Percentiles rank a stretch among this genome's conserved stretches.
These are phyloP conservation scores for Petroica traversi DNA, from an alignment of 2,113 vertebrate species.

Conservation along the genomic window DNA sequence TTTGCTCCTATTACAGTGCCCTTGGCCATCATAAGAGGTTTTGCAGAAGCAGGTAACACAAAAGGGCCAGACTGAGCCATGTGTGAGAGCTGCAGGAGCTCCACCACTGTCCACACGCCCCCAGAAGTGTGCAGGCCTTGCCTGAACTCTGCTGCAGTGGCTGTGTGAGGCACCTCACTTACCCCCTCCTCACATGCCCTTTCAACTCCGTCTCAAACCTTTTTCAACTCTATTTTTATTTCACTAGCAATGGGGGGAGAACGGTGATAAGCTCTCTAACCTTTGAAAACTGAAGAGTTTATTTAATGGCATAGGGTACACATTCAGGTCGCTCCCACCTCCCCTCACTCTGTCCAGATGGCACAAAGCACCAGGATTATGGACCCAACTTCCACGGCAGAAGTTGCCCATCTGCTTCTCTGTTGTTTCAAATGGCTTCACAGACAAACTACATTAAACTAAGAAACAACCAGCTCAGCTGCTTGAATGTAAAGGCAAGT, in stretches of 20 bases:
- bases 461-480: neutral
- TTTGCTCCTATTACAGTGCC: neutral
- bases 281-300: neutral
- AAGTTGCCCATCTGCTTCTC: neutral
- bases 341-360: neutral
- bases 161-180: neutral
- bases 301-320: neutral
- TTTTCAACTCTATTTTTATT: neutral
- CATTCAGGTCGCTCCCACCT: neutral
- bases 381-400: neutral
- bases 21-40: neutral
- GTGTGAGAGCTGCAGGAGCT: neutral
- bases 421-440: neutral
- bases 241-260: fast-evolving
- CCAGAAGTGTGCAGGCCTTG: fast-evolving
- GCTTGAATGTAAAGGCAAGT: neutral
- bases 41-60: neutral
- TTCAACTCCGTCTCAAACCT: neutral
- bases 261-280: neutral
- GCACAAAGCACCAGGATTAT: neutral
- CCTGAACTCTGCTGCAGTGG: neutral
- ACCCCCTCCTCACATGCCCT: neutral
- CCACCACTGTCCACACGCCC: neutral
- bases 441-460: neutral
- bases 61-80: neutral